These are phyloP conservation scores for Mobula birostris DNA, from an alignment of 2,113 vertebrate genomes.

Conservation along the genomic window DNA sequence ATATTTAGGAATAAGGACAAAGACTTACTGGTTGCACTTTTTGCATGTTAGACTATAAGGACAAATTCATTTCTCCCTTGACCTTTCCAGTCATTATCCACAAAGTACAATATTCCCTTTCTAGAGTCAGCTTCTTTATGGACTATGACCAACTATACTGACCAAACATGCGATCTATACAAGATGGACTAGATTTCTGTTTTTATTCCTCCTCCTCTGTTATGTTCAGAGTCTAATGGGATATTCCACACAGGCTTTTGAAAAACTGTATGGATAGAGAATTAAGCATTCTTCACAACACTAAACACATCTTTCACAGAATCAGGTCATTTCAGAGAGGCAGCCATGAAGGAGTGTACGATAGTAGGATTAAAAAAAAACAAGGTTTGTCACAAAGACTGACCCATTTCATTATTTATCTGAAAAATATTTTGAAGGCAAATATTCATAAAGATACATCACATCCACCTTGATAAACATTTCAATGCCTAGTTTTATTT, in stretches of 20 bases:
- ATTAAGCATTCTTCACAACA: slow-evolving; percentile 12
- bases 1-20: slow-evolving; percentile 20
- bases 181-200: no score
- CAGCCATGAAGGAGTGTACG: background rate
- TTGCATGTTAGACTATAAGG: slow-evolving; percentile 4
- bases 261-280: background rate
- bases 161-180: background rate
- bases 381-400: background rate
- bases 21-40: slow-evolving; percentile 11
- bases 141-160: background rate
- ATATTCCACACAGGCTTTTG: background rate
- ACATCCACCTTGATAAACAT: background rate
- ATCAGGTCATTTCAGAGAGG: background rate
- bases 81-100: background rate
- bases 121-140: background rate
- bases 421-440: slow-evolving; percentile 1
- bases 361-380: background rate
- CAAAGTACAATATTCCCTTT: slow-evolving; percentile 2
- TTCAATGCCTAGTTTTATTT: background rate
- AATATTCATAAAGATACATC: background rate
- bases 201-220: background rate
- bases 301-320: background rate
- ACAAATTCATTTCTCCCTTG: background rate
- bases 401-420: background rate
- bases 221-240: background rate